These are phyloP conservation scores for Paramisgurnus dabryanus DNA, from an alignment of 2,113 vertebrate species.

Conservation along the genomic window DNA sequence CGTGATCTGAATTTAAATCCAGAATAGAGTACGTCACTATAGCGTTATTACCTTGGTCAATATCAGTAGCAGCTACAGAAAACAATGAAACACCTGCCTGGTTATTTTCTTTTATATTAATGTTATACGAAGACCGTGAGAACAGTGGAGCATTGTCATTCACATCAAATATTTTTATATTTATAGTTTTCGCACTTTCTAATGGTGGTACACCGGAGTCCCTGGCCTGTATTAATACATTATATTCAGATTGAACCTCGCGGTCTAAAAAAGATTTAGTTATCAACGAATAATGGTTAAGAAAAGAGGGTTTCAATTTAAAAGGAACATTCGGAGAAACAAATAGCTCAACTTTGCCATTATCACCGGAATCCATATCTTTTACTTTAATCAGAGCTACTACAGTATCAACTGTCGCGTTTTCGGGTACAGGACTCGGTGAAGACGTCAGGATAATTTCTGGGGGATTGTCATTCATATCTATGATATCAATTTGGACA, in stretches of 20 bases:
- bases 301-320: slow-evolving; percentile 59
- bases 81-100: slow-evolving; percentile 59
- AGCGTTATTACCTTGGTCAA: slow-evolving; percentile 74
- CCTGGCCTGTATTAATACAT: slow-evolving; percentile 67
- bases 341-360: slow-evolving; percentile 55
- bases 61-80: slow-evolving; percentile 73
- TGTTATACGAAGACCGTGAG: slow-evolving; percentile 64
- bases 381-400: slow-evolving; percentile 66
- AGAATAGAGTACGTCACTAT: slow-evolving; percentile 77
- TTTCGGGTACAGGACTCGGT: slow-evolving; percentile 68
- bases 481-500: slow-evolving; percentile 69
- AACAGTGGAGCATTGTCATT: slow-evolving; percentile 83
- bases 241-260: slow-evolving; percentile 55
- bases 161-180: slow-evolving; percentile 76
- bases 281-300: slow-evolving; percentile 67
- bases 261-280: slow-evolving; percentile 58
- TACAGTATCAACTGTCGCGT: slow-evolving; percentile 63
- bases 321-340: slow-evolving; percentile 56
- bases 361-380: slow-evolving; percentile 65
- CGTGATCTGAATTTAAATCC: slow-evolving; percentile 70
- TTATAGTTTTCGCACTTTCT: slow-evolving; percentile 72
- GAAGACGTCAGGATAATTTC: slow-evolving; percentile 73
- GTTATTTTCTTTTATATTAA: slow-evolving; percentile 67
- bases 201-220: slow-evolving; percentile 78
- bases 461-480: slow-evolving; percentile 73